phyloP scores from a whole-genome alignment of 2,888 invertebrate species.

The Tineola bisselliella region DNA sequence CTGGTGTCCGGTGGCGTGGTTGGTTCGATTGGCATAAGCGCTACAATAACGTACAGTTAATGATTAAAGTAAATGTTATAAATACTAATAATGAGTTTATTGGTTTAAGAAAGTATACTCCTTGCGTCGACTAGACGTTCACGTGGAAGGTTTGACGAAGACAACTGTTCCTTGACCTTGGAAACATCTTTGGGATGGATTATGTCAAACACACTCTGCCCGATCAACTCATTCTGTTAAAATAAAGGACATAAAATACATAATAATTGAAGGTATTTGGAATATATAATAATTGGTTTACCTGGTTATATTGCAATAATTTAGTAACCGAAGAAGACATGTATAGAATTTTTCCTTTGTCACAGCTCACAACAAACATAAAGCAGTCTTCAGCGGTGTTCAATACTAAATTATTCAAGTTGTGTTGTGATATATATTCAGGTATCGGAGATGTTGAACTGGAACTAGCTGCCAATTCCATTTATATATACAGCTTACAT shows the following conservation, averaged over 20 bases:
- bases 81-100: no score
- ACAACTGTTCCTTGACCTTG: slow-evolving; percentile 94
- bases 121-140: slow-evolving; percentile 92
- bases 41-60: no score
- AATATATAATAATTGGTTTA: no score
- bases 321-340: slow-evolving; percentile 88
- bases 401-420: slow-evolving; percentile 85
- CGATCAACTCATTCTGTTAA: slow-evolving; percentile 81
- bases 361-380: slow-evolving; percentile 92
- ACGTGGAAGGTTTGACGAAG: slow-evolving; percentile 88
- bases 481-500: no score
- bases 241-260: neutral
- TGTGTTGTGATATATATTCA: slow-evolving; percentile 86
- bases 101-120: slow-evolving; percentile 64
- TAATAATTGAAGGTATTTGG: no score
- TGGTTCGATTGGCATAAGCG: slow-evolving; percentile 89
- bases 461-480: slow-evolving; percentile 52
- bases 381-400: slow-evolving; percentile 88
- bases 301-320: slow-evolving; percentile 85
- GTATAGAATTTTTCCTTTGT: slow-evolving; percentile 88
- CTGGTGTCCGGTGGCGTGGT: slow-evolving; percentile 82
- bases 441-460: slow-evolving; percentile 78
- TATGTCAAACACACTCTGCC: slow-evolving; percentile 94
- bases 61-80: no score
- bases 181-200: slow-evolving; percentile 94